Conservation (phyloP, 2,113 vertebrate genomes). For the Arenaria interpres region DNA sequence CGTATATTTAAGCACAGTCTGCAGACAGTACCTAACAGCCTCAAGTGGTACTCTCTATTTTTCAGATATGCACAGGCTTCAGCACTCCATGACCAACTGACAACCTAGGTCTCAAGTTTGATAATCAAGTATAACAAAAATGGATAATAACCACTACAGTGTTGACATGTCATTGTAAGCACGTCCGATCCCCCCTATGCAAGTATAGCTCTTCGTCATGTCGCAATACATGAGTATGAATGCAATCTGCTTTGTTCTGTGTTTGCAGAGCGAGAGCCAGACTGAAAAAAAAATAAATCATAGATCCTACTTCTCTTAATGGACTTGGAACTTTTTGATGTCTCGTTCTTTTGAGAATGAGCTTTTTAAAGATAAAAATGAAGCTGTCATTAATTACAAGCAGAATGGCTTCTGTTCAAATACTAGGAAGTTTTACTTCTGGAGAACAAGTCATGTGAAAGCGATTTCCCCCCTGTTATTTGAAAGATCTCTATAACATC, state of each 20-base stretch:
- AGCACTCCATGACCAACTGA: not conserved
- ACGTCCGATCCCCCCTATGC: not conserved
- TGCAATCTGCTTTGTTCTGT: not conserved
- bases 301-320: not conserved
- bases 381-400: not conserved
- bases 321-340: not conserved
- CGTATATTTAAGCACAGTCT: not conserved
- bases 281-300: not conserved
- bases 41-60: not conserved
- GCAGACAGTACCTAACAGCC: not conserved
- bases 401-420: not conserved
- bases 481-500: not conserved
- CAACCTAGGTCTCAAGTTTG: not conserved
- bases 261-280: not conserved
- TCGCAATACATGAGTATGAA: not conserved
- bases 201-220: not conserved
- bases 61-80: not conserved
- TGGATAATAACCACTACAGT: not conserved
- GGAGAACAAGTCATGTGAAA: not conserved
- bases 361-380: not conserved
- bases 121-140: not conserved
- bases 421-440: not conserved
- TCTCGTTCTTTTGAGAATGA: not conserved
- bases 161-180: not conserved
- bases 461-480: rapidly evolving